Evolutionary conservation across 1,140 invertebrate genomes (phyloP).

Genomic region (Sitophilus oryzae): DNA sequence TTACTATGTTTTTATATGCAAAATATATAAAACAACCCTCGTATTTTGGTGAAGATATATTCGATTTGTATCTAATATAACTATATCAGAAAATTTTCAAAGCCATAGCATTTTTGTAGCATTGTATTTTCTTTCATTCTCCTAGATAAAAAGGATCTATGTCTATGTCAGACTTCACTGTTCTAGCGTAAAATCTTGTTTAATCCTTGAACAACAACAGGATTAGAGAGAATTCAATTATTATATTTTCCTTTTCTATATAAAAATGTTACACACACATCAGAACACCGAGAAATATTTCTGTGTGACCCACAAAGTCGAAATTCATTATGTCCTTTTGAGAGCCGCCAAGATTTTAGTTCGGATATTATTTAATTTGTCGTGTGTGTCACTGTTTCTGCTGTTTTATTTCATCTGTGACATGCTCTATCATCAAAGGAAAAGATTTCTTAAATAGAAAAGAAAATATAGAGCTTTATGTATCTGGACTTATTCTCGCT

Average conservation of each 20-base stretch:
- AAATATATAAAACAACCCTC: too few species aligned
- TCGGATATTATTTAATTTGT: constrained; percentile 18
- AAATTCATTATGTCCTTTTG: neutral
- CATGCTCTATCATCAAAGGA: neutral
- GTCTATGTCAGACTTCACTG: too few species aligned
- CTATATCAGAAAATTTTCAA: too few species aligned
- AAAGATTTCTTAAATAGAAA: constrained; percentile 6
- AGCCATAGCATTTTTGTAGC: too few species aligned
- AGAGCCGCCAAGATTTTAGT: neutral
- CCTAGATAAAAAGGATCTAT: too few species aligned
- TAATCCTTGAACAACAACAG: neutral
- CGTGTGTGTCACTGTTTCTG: neutral
- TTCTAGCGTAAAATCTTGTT: neutral
- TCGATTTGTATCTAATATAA: too few species aligned
- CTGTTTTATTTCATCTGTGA: constrained; percentile 11
- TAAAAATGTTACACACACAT: neutral
- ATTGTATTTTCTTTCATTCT: too few species aligned
- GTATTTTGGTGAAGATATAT: too few species aligned
- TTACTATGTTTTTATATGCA: too few species aligned
- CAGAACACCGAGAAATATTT: neutral
- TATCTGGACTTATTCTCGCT: too few species aligned
- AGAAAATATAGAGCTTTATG: too few species aligned
- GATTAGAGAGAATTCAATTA: neutral
- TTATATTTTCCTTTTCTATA: neutral
- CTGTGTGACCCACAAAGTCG: constrained; percentile 1